phyloP scores from a whole-genome alignment of 2,888 invertebrate species.

The Plemyria rubiginata region DNA sequence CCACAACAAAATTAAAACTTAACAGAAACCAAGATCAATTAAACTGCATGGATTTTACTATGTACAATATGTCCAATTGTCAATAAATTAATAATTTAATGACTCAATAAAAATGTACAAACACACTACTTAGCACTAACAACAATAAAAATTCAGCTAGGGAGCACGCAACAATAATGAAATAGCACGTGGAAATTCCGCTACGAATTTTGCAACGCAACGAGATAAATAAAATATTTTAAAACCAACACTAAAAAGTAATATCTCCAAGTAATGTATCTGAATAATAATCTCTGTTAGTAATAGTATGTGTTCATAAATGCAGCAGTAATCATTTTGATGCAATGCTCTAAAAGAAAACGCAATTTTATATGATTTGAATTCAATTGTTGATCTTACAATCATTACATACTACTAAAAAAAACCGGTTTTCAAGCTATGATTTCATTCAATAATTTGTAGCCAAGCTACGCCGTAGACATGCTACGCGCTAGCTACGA shows the following conservation, averaged over 20 bases:
- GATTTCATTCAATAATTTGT: conserved; percentile 3
- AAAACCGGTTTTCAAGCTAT: not conserved
- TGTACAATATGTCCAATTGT: not conserved
- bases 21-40: not conserved
- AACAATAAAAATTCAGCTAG: not conserved
- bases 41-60: not conserved
- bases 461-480: conserved; percentile 22
- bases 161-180: not conserved
- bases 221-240: not conserved
- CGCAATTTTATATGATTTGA: not conserved
- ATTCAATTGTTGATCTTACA: not conserved
- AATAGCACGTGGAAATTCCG: conserved; percentile 20
- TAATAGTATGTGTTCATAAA: too few relatives aligned
- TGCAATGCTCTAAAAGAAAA: too few relatives aligned
- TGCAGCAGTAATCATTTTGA: too few relatives aligned
- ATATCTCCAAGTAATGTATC: too few relatives aligned
- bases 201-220: conserved; percentile 42
- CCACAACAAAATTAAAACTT: not conserved
- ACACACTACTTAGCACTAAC: not conserved
- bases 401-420: not conserved
- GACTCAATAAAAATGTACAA: not conserved
- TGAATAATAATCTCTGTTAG: too few relatives aligned
- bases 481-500: conserved; percentile 31
- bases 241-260: not conserved
- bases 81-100: not conserved